A percentile compares a stretch with the other conserved stretches of the same genome.
These are phyloP conservation scores for human DNA, from an alignment of 2,113 vertebrate genomes.

Conservation along the genomic window GRCh38 chrX:25133001-25133500, in stretches of 20 bases:
- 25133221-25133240: neutral
- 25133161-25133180: neutral
- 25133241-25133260: neutral
- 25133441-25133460: neutral
- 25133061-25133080: neutral
- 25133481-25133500: neutral
- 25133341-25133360: neutral
- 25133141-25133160: neutral
- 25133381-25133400: neutral
- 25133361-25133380: neutral
- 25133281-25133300: neutral
- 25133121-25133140: neutral
- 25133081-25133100: neutral
- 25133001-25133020: slow-evolving; percentile 21
- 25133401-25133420: neutral
- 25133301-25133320: neutral
- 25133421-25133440: neutral
- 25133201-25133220: neutral
- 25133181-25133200: neutral
- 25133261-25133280: neutral
- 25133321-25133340: neutral
- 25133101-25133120: neutral
- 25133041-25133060: neutral
- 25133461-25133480: neutral
- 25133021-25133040: slow-evolving; percentile 1